Evolutionary conservation across 2,888 invertebrate genomes (phyloP).

Genomic region (Zele albiditarsus): DNA sequence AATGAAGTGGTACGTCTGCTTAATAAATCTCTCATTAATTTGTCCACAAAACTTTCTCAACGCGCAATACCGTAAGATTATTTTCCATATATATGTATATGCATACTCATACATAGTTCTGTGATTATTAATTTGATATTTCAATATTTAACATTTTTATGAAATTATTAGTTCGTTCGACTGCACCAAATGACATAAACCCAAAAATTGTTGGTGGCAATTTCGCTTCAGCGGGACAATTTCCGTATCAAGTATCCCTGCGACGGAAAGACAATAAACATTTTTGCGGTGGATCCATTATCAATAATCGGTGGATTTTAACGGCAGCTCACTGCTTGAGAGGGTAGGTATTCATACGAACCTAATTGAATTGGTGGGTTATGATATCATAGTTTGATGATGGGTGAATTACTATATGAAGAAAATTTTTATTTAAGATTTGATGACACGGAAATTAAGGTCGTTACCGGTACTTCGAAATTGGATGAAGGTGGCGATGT

Average conservation of each 20-base stretch:
- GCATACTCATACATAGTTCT: too few species aligned
- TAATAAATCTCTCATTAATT: not conserved
- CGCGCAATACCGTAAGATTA: not conserved
- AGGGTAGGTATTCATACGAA: constrained; percentile 66
- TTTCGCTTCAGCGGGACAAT: constrained; percentile 75
- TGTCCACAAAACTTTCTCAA: not conserved
- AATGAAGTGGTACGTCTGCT: not conserved
- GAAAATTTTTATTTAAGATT: constrained; percentile 51
- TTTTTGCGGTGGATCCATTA: constrained; percentile 77
- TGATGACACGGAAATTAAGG: constrained; percentile 61
- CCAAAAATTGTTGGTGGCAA: constrained; percentile 74
- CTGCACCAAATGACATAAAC: constrained; percentile 47
- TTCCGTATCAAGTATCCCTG: constrained; percentile 77
- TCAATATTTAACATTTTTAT: not conserved
- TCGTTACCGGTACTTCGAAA: constrained; percentile 64
- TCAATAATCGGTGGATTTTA: constrained; percentile 75
- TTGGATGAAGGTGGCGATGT: constrained; percentile 64
- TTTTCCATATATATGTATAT: not conserved
- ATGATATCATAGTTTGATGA: too few species aligned
- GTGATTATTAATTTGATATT: not conserved
- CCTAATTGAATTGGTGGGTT: not conserved
- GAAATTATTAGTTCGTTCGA: not conserved
- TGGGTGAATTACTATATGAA: too few species aligned
- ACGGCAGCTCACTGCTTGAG: constrained; percentile 78
- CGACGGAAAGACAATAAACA: constrained; percentile 75